These are phyloP conservation scores for Corythornis cristatus DNA, from an alignment of 2,113 vertebrate genomes.

Conservation along the genomic window DNA sequence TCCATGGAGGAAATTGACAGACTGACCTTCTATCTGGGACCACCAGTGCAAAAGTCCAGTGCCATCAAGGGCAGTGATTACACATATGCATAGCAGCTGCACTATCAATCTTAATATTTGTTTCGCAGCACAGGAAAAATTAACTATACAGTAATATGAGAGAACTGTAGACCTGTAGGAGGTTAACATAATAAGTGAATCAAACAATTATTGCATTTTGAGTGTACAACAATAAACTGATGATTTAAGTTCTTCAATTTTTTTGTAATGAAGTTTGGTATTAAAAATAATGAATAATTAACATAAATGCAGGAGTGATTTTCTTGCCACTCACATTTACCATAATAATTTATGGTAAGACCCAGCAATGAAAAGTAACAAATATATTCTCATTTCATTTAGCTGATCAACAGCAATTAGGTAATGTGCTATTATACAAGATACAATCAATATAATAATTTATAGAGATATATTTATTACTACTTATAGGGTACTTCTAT, in stretches of 20 bases:
- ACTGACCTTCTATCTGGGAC: neutral
- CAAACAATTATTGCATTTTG: neutral
- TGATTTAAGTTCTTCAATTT: neutral
- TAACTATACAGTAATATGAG: neutral
- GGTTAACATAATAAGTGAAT: neutral
- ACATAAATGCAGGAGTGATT: neutral
- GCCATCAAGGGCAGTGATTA: neutral
- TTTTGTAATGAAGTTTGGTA: neutral
- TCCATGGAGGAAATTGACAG: neutral
- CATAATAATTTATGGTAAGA: neutral
- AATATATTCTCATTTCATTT: constrained; percentile 33
- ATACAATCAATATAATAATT: constrained; percentile 51
- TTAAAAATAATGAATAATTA: neutral
- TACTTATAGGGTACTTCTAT: constrained; percentile 12
- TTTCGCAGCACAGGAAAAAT: neutral
- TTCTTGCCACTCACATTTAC: neutral
- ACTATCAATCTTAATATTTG: neutral
- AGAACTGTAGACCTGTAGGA: neutral
- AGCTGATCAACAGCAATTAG: constrained; percentile 47
- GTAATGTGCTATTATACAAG: constrained; percentile 7
- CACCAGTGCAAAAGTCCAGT: neutral
- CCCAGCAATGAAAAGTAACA: neutral
- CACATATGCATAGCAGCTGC: neutral
- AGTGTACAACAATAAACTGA: neutral
- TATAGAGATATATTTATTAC: constrained; percentile 24